Percentiles rank a stretch among this genome's conserved stretches.
Conservation (phyloP, 2,113 vertebrate genomes). For the Phoxinus phoxinus region DNA sequence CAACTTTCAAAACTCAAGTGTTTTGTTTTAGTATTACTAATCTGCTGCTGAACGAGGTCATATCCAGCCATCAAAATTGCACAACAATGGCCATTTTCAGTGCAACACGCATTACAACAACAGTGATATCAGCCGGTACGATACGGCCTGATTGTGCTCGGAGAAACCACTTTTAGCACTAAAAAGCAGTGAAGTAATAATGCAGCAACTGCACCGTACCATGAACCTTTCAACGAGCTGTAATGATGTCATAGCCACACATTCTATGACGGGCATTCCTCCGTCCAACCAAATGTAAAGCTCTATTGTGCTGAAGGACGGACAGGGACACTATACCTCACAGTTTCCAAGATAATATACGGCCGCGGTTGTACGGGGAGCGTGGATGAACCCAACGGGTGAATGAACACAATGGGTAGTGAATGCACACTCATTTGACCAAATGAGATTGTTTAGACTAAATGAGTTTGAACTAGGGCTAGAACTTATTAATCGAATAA, state of each 20-base stretch:
- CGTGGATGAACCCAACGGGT: neutral
- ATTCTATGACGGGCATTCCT: conserved; percentile 14
- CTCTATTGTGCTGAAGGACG: neutral
- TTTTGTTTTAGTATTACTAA: neutral
- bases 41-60: neutral
- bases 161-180: neutral
- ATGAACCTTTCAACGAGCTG: neutral
- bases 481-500: too few relatives aligned
- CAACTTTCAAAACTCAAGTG: too few relatives aligned
- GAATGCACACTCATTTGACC: conserved; percentile 5
- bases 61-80: neutral
- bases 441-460: neutral
- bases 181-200: neutral
- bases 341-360: neutral
- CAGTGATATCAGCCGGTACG: neutral
- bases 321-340: neutral
- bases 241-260: conserved; percentile 19
- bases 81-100: neutral
- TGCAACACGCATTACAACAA: conserved; percentile 10
- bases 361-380: neutral
- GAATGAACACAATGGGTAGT: neutral
- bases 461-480: conserved; percentile 10
- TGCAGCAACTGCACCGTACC: conserved; percentile 13
- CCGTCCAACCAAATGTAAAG: neutral
- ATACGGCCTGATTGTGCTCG: neutral